phyloP scores from a whole-genome alignment of 2,113 vertebrate species.

The Pristiophorus japonicus region DNA sequence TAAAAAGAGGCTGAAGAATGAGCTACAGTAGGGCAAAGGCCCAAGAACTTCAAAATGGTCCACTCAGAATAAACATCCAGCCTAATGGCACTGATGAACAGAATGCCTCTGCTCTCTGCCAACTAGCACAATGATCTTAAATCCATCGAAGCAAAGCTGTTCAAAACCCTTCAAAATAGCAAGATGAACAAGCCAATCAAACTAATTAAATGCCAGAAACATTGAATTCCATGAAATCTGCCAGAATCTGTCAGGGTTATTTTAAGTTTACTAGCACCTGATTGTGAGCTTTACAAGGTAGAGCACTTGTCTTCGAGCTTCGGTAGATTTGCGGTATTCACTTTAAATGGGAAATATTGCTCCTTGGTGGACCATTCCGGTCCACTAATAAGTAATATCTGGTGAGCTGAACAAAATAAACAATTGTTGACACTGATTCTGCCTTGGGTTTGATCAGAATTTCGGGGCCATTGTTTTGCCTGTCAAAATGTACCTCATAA shows the following conservation, averaged over 20 bases:
- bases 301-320: background rate
- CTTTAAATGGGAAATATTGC: background rate
- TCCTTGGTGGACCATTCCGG: background rate
- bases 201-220: background rate
- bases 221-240: background rate
- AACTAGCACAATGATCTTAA: background rate
- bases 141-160: background rate
- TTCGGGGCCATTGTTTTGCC: background rate
- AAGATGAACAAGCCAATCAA: background rate
- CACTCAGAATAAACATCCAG: background rate
- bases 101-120: background rate
- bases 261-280: background rate
- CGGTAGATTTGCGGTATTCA: background rate
- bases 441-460: background rate
- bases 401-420: constrained; percentile 39
- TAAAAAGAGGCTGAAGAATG: background rate
- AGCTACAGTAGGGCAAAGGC: background rate
- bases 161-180: background rate
- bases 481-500: background rate
- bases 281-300: background rate
- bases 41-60: no score
- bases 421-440: constrained; percentile 34
- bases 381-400: constrained; percentile 17
- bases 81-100: background rate
- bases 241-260: background rate